Percentiles rank a stretch among this genome's conserved stretches.
Conservation (phyloP, 2,797 vertebrate genomes). For the Hoplostethus atlanticus region DNA sequence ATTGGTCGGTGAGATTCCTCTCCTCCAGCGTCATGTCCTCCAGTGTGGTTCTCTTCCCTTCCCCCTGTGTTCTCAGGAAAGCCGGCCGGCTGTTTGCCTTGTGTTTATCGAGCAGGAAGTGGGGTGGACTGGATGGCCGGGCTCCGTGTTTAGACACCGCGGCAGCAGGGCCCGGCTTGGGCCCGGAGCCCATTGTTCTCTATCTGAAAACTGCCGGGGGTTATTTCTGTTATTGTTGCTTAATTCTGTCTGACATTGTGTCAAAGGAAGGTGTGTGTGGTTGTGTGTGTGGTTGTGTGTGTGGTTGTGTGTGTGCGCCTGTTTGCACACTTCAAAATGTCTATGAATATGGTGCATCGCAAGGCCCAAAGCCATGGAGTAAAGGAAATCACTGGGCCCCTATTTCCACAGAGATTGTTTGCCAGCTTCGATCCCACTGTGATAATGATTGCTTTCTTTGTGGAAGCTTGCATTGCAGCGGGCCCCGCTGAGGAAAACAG, state of each 20-base stretch:
- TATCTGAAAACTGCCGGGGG: constrained; percentile 83
- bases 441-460: constrained; percentile 80
- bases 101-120: constrained; percentile 89
- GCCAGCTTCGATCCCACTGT: constrained; percentile 71
- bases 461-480: constrained; percentile 39
- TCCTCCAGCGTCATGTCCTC: constrained; percentile 66
- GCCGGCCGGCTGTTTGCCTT: constrained; percentile 82
- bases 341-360: constrained; percentile 45
- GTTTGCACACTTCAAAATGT: constrained; percentile 62
- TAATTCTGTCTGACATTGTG: constrained; percentile 88
- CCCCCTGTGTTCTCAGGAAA: constrained; percentile 82
- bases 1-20: constrained; percentile 64
- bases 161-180: constrained; percentile 75
- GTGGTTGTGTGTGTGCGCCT: constrained; percentile 22
- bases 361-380: constrained; percentile 51
- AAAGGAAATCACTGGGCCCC: constrained; percentile 78
- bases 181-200: constrained; percentile 86
- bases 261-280: constrained; percentile 80
- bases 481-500: constrained; percentile 47
- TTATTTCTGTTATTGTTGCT: constrained; percentile 89
- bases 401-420: constrained; percentile 79
- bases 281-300: constrained; percentile 53
- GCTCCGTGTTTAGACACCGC: constrained; percentile 86
- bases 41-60: constrained; percentile 43
- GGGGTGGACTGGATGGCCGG: constrained; percentile 76